Percentiles rank a stretch among this genome's conserved stretches.
Evolutionary conservation across 2,113 vertebrate species (phyloP).

Genomic region (Arvicanthis niloticus): DNA sequence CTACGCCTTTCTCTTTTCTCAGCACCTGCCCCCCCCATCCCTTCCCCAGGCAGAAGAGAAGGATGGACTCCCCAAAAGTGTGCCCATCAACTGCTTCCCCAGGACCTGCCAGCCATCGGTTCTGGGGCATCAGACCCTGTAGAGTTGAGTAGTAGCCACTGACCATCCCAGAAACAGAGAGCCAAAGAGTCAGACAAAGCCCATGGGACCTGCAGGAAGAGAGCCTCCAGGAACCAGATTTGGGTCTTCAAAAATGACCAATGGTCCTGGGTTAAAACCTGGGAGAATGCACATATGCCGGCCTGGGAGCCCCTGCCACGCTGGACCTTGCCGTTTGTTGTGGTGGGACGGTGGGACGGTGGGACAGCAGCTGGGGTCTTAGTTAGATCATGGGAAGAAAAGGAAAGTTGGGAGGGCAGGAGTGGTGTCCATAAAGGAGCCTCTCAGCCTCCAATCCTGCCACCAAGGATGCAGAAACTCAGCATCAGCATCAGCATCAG

Average conservation of each 20-base stretch:
- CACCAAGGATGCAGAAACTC: rapidly evolving
- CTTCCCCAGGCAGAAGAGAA: background rate
- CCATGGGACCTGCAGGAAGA: background rate
- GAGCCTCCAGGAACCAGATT: too few relatives aligned
- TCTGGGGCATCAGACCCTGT: background rate
- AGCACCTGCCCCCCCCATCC: rapidly evolving
- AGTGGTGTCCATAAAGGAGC: background rate
- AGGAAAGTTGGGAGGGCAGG: background rate
- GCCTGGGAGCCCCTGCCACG: background rate
- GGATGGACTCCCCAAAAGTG: rapidly evolving
- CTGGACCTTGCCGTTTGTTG: rapidly evolving
- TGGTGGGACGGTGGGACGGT: too few relatives aligned
- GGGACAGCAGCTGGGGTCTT: background rate
- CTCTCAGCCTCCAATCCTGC: too few relatives aligned
- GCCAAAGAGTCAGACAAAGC: background rate
- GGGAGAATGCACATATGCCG: rapidly evolving
- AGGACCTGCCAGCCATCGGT: rapidly evolving
- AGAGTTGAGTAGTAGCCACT: background rate
- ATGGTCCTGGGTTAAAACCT: background rate
- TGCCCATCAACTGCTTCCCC: background rate
- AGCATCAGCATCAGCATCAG: background rate
- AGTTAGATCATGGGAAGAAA: background rate
- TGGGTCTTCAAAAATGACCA: background rate
- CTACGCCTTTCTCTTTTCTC: rapidly evolving
- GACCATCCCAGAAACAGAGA: background rate